Percentiles rank a stretch among this genome's conserved stretches.
phyloP scores from a whole-genome alignment of 2,888 invertebrate genomes.

The Papilio elwesi region DNA sequence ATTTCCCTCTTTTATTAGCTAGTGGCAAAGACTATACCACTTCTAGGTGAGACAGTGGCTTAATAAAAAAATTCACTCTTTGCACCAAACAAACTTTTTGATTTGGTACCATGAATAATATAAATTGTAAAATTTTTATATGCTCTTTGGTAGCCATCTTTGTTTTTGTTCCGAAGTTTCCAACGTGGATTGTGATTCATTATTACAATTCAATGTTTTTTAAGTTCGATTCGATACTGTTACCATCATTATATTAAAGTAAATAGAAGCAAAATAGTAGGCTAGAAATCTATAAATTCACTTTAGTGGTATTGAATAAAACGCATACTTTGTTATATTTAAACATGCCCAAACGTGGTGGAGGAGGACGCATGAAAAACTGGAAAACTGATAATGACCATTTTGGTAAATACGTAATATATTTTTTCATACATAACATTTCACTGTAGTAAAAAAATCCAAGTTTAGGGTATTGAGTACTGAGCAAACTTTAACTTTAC shows the following conservation, averaged over 20 bases:
- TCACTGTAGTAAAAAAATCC: not conserved
- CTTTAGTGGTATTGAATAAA: not conserved
- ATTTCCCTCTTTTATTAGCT: too few relatives aligned
- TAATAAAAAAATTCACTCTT: too few relatives aligned
- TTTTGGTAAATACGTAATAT: conserved; percentile 64
- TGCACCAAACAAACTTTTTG: too few relatives aligned
- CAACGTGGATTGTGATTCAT: not conserved
- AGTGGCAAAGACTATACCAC: not conserved
- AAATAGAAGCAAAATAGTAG: not conserved
- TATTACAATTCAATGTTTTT: too few relatives aligned
- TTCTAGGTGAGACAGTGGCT: too few relatives aligned
- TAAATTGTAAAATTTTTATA: too few relatives aligned
- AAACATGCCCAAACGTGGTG: conserved; percentile 77
- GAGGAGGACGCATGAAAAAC: conserved; percentile 67
- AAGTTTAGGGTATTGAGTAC: too few relatives aligned
- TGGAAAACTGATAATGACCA: conserved; percentile 70
- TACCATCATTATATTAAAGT: not conserved
- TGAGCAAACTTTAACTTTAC: too few relatives aligned
- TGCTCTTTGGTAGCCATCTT: conserved; percentile 21
- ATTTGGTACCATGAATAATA: too few relatives aligned
- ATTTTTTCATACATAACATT: not conserved
- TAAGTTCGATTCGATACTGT: not conserved
- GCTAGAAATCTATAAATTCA: not conserved
- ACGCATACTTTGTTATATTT: not conserved
- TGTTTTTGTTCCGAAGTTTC: not conserved